Percentiles rank a stretch among this genome's conserved stretches.
Evolutionary conservation across 2,797 vertebrate genomes (phyloP).

Genomic region (Crotalus adamanteus): DNA sequence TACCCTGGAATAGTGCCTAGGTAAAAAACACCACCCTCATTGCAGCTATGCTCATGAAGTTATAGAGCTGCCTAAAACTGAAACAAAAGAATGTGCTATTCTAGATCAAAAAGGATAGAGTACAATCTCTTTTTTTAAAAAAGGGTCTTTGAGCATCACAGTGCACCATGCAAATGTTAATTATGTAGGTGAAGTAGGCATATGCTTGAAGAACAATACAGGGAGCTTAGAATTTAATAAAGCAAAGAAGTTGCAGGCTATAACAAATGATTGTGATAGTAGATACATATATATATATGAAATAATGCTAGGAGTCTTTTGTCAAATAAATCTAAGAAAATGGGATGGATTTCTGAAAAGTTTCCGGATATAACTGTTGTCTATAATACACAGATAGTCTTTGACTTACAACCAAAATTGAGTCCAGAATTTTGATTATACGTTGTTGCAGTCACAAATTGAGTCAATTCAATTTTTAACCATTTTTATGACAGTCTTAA

Average conservation of each 20-base stretch:
- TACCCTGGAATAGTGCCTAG: constrained; percentile 43
- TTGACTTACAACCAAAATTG: neutral
- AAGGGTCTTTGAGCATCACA: constrained; percentile 18
- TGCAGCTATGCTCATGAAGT: constrained; percentile 52
- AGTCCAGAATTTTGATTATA: neutral
- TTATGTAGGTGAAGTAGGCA: neutral
- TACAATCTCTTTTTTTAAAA: constrained; percentile 40
- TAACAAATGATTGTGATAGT: neutral
- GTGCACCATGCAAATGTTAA: neutral
- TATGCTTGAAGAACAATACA: neutral
- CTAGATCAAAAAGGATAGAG: constrained; percentile 45
- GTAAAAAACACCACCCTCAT: constrained; percentile 33
- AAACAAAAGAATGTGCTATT: constrained; percentile 57
- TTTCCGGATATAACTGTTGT: neutral
- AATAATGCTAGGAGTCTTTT: neutral
- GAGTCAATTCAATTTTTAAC: neutral
- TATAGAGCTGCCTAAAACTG: constrained; percentile 51
- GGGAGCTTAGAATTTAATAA: neutral
- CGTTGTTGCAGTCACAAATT: neutral
- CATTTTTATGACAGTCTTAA: neutral
- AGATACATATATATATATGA: neutral
- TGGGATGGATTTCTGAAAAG: neutral
- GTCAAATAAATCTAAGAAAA: neutral
- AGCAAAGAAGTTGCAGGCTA: neutral
- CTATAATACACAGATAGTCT: neutral